Percentiles rank a stretch among this genome's conserved stretches.
phyloP scores from a whole-genome alignment of 2,113 vertebrate genomes.

The Prietella phreatophila region DNA sequence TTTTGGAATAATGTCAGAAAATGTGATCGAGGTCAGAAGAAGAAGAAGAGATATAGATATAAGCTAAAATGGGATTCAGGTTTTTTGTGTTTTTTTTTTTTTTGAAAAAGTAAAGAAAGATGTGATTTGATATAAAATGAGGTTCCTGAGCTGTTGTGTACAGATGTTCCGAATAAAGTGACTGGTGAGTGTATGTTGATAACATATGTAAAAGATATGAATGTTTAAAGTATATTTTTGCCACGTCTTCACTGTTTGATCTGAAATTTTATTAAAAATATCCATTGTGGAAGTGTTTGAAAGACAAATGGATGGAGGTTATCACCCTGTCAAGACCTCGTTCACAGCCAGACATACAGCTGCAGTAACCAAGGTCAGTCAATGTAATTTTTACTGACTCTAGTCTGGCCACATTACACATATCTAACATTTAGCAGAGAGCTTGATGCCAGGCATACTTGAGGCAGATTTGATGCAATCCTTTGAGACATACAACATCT shows the following conservation, averaged over 20 bases:
- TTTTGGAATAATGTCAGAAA: not conserved
- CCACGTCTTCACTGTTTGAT: not conserved
- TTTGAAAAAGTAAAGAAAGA: no score
- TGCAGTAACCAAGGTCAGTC: constrained; percentile 8
- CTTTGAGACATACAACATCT: not conserved
- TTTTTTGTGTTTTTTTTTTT: not conserved
- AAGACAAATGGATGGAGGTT: not conserved
- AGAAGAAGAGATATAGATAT: not conserved
- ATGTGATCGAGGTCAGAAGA: not conserved
- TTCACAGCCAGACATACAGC: not conserved
- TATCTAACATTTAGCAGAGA: not conserved
- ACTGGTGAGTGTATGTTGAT: not conserved
- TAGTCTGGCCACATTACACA: not conserved
- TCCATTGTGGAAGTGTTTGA: not conserved
- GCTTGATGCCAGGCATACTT: not conserved
- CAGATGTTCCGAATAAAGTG: not conserved
- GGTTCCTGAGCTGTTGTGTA: not conserved
- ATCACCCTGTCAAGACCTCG: not conserved
- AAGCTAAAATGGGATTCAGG: not conserved
- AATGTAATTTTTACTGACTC: constrained; percentile 1
- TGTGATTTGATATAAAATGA: not conserved
- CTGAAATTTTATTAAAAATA: not conserved
- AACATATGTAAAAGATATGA: no score
- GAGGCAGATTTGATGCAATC: not conserved
- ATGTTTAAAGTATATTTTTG: not conserved